Conservation (phyloP, 2,113 vertebrate species). For the Emydocephalus ijimae region DNA sequence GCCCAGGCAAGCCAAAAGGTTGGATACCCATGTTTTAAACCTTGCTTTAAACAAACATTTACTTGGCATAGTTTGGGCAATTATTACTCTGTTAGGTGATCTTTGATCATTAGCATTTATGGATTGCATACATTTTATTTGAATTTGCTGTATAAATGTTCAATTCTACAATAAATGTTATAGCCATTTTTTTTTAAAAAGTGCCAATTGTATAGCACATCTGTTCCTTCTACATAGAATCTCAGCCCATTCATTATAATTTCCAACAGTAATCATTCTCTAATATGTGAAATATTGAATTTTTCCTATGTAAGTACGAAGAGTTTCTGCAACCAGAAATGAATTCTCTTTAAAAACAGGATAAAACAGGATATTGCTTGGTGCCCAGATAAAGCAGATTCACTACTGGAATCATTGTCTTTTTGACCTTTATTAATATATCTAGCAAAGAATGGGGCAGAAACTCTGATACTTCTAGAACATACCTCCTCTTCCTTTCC, state of each 20-base stretch:
- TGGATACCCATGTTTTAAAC: not conserved
- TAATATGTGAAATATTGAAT: not conserved
- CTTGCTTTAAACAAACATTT: not conserved
- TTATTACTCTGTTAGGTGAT: not conserved
- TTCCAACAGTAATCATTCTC: not conserved
- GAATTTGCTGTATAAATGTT: not conserved
- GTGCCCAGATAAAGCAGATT: not conserved
- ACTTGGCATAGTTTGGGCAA: not conserved
- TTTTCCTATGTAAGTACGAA: not conserved
- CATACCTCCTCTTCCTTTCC: not conserved
- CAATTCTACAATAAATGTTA: not conserved
- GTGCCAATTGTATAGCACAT: not conserved
- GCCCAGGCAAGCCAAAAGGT: not conserved
- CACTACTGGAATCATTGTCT: not conserved
- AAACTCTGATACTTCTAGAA: not conserved
- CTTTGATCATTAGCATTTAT: not conserved
- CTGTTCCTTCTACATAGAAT: not conserved
- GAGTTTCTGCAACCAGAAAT: not conserved
- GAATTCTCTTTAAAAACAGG: not conserved
- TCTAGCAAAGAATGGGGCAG: not conserved
- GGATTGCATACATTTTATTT: not conserved
- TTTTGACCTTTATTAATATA: not conserved
- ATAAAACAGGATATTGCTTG: not conserved
- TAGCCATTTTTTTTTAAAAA: not conserved
- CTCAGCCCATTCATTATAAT: not conserved